These are phyloP conservation scores for Hermodice carunculata DNA, from an alignment of 2,888 invertebrate species.

Conservation along the genomic window DNA sequence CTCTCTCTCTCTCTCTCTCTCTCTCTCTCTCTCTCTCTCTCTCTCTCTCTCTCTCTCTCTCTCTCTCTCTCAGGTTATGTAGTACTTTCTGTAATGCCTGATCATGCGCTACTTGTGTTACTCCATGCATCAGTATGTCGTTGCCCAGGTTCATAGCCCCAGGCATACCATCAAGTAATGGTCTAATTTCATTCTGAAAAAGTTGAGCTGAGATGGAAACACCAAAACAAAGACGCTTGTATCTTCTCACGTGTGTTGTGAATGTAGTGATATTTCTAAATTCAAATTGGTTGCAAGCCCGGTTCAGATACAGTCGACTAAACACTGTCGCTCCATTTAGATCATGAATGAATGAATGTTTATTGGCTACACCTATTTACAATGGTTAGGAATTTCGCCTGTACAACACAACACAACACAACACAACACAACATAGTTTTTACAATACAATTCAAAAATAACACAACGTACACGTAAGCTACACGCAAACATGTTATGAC, in stretches of 20 bases:
- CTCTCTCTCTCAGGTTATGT: conserved; percentile 33
- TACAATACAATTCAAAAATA: too few species aligned
- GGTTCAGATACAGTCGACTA: conserved; percentile 42
- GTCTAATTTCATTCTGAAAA: conserved; percentile 67
- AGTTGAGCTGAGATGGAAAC: conserved; percentile 67
- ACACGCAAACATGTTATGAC: too few species aligned
- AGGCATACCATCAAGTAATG: conserved; percentile 56
- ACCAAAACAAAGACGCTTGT: conserved; percentile 46
- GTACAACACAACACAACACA: too few species aligned
- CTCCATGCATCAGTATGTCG: conserved; percentile 65
- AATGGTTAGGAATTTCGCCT: too few species aligned
- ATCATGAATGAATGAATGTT: too few species aligned
- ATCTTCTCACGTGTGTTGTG: conserved; percentile 39
- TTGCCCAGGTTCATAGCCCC: conserved; percentile 65
- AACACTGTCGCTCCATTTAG: conserved; percentile 43
- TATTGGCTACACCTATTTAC: too few species aligned
- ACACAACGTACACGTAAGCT: too few species aligned
- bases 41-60: too few species aligned
- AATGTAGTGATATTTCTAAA: conserved; percentile 45
- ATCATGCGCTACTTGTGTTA: conserved; percentile 53
- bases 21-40: too few species aligned
- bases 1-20: too few species aligned
- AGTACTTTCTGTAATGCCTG: conserved; percentile 45
- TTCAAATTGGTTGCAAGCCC: conserved; percentile 46
- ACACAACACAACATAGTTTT: too few species aligned